Conservation (phyloP, 2,113 vertebrate genomes). For the Mus spicilegus region DNA sequence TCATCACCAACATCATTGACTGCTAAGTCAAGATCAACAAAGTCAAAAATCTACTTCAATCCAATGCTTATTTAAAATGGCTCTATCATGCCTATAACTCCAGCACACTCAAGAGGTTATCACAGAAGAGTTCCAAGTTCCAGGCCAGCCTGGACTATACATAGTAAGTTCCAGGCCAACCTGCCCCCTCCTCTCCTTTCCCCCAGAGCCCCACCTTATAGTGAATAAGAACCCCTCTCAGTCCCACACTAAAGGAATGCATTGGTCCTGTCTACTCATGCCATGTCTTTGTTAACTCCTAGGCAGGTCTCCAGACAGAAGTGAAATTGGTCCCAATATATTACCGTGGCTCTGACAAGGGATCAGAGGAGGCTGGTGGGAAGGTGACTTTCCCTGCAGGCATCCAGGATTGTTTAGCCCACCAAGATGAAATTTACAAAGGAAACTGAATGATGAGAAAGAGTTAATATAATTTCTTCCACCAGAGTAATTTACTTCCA, state of each 20-base stretch:
- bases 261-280: background rate
- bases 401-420: constrained; percentile 15
- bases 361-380: background rate
- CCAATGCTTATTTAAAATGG: constrained; percentile 7
- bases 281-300: background rate
- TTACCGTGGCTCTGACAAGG: constrained; percentile 2
- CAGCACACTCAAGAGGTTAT: background rate
- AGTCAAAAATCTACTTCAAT: background rate
- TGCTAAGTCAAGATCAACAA: background rate
- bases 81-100: background rate
- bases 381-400: background rate
- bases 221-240: background rate
- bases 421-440: constrained; percentile 61
- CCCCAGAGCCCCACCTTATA: background rate
- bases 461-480: constrained; percentile 40
- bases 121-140: background rate
- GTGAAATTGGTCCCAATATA: background rate
- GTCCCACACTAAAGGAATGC: background rate
- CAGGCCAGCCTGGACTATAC: background rate
- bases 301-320: constrained; percentile 29
- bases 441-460: constrained; percentile 62
- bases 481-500: constrained; percentile 42
- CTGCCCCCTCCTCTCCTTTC: too few species aligned
- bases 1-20: too few species aligned
- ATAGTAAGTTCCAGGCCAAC: too few species aligned